Base-by-base conservation (phyloP, 2,797 vertebrate species). In the Tapirus indicus region DNA sequence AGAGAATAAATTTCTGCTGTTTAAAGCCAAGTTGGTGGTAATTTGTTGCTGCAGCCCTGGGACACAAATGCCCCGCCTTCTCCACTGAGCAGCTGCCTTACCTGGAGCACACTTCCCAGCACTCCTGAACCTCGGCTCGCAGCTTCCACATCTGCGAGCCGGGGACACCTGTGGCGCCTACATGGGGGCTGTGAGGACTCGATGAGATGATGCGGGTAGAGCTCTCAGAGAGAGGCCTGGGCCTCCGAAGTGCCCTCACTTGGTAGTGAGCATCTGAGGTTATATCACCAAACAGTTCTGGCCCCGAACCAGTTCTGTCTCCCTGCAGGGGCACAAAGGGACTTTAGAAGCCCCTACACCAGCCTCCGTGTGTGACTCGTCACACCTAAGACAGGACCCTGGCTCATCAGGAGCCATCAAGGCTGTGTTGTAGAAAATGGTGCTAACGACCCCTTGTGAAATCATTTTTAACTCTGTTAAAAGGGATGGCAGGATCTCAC, bases 161-260 rank as follows among this genome's bases (percentile, higher is more conserved):
- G 25, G 62, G 41, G 56, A 64, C 54, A 3, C 20, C 13, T 12
- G 44, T 7, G 18, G 56, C 23, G 68, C 27, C 60, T 11, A 5
- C 0, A 6, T 7, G 1, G 1, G 11, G 35, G 13, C 7, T 2
- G 12, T 25, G 18, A 52, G 25, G 52, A 16, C 16, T 47, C 2
- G 2, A 12, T 44, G 52, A 29, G 47, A 21, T 29, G 17, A 13
- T 8, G 4, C 0, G 20, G 38, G 32, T 16, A 5, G 60, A 54
- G 77, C 52, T 38, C 25, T 89, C 13, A 32, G 88, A 60, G 88
- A 25, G 25, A 66, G 7, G 25, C 56, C 74, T 47, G 35, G 77
- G 6, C n/a, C 27, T 14, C 5, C 18, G 29, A 7, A 21, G 1
- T 3, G 56, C 14, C 56, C 13, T 84, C 27, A 1, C 27, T 58